Percentiles rank a stretch among this genome's conserved stretches.
phyloP scores from a whole-genome alignment of 2,888 invertebrate species.

The Hipparchia semele region DNA sequence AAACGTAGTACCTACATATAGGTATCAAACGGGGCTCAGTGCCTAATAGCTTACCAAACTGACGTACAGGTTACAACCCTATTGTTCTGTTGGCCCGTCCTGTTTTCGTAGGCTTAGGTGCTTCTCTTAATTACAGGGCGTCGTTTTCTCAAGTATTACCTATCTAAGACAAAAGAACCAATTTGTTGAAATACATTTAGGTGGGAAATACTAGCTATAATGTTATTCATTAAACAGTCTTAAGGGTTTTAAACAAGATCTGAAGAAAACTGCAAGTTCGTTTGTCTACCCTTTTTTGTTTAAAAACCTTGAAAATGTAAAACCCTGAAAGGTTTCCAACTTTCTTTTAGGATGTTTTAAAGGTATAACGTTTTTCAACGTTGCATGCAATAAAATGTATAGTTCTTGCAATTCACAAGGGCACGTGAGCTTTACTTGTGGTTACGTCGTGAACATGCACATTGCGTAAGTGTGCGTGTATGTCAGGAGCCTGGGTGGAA shows the following conservation, averaged over 20 bases:
- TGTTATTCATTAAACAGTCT: constrained; percentile 1
- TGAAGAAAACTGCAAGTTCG: no score
- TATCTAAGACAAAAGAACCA: constrained; percentile 32
- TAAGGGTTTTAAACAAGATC: background rate
- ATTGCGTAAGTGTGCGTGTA: no score
- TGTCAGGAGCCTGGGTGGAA: no score
- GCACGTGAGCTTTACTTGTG: no score
- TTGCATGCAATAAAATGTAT: no score
- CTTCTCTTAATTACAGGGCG: constrained; percentile 49
- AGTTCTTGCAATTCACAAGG: no score
- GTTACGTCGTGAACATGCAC: no score
- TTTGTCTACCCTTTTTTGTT: no score
- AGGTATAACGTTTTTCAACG: no score
- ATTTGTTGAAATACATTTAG: constrained; percentile 10
- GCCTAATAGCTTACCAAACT: background rate
- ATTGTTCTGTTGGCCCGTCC: constrained; percentile 17
- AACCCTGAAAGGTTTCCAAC: background rate
- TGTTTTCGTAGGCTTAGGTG: constrained; percentile 50
- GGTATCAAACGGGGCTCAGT: no score
- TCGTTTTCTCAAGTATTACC: constrained; percentile 48
- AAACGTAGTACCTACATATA: no score
- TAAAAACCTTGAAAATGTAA: no score
- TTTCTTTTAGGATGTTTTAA: background rate
- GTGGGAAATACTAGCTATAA: background rate
- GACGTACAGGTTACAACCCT: background rate